A percentile compares a stretch with the other conserved stretches of the same genome.
These are phyloP conservation scores for Epinephelus coioides DNA, from an alignment of 2,797 vertebrate genomes.

Conservation along the genomic window DNA sequence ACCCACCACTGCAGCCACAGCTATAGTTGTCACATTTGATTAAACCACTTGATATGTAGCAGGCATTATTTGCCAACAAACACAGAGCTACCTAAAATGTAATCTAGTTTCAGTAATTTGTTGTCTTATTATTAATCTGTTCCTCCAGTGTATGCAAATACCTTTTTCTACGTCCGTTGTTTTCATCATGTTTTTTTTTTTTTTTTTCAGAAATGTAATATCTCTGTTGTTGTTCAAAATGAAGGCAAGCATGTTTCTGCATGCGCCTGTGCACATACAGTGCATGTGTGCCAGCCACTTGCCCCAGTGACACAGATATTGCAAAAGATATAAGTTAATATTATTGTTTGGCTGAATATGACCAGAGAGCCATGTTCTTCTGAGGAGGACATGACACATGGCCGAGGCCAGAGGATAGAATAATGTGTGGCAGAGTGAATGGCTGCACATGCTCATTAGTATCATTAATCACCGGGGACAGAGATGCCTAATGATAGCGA, in stretches of 20 bases:
- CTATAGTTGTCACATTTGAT: conserved; percentile 42
- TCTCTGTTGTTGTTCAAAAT: conserved; percentile 4
- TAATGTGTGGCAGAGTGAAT: conserved; percentile 80
- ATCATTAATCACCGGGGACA: conserved; percentile 85
- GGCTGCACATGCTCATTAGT: conserved; percentile 85
- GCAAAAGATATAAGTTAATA: conserved; percentile 50
- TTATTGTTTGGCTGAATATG: conserved; percentile 62
- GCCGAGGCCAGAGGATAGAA: conserved; percentile 77
- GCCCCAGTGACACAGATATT: conserved; percentile 42
- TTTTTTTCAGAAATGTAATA: conserved; percentile 5
- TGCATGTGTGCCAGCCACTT: conserved; percentile 4
- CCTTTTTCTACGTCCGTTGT: neutral
- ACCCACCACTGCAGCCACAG: neutral
- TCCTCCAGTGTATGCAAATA: neutral
- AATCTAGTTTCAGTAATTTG: neutral
- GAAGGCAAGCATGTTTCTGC: conserved; percentile 15
- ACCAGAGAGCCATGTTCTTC: conserved; percentile 55
- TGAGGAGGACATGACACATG: conserved; percentile 77
- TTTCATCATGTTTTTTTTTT: neutral
- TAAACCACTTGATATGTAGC: conserved; percentile 1
- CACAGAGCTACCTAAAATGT: conserved; percentile 7
- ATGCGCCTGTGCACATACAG: neutral
- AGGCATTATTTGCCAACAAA: conserved; percentile 15
- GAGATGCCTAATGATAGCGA: conserved; percentile 79
- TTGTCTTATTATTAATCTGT: conserved; percentile 14